A percentile compares a stretch with the other conserved stretches of the same genome.
Evolutionary conservation across 2,113 vertebrate species (phyloP).

Genomic region (Dicaeum eximium): DNA sequence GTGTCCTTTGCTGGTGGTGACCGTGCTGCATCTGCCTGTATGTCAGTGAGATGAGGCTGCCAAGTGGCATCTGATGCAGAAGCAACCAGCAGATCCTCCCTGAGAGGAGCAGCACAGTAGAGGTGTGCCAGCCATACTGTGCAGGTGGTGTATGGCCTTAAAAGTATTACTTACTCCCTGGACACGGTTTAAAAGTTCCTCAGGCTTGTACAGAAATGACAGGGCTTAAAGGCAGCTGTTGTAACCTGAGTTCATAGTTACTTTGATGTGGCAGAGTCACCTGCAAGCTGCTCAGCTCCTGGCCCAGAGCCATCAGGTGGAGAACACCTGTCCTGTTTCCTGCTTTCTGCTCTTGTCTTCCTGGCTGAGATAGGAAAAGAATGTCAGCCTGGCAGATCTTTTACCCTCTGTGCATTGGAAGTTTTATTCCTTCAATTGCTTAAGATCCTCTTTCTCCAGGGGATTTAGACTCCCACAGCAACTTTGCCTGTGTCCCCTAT

Average conservation of each 20-base stretch:
- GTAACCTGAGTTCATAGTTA: slow-evolving; percentile 28
- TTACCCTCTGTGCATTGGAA: not conserved
- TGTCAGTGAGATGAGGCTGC: not conserved
- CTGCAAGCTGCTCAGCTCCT: slow-evolving; percentile 63
- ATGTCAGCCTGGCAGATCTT: not conserved
- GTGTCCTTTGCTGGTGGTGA: not conserved
- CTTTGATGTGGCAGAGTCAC: slow-evolving; percentile 63
- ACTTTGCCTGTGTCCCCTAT: not conserved
- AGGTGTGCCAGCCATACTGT: not conserved
- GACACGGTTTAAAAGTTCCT: not conserved
- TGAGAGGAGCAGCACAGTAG: not conserved
- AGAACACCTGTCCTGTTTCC: slow-evolving; percentile 38
- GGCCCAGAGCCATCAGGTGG: slow-evolving; percentile 51
- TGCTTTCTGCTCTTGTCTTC: not conserved
- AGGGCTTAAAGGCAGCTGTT: slow-evolving; percentile 54
- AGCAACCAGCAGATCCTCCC: not conserved
- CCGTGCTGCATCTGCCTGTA: not conserved
- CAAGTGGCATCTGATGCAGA: not conserved
- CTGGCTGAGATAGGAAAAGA: not conserved
- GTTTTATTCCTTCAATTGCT: not conserved
- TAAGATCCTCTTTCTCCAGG: not conserved
- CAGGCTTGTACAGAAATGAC: not conserved
- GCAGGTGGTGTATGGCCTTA: slow-evolving; percentile 11
- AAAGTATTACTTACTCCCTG: slow-evolving; percentile 5
- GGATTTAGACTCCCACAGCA: not conserved